Percentiles rank a stretch among this genome's conserved stretches.
These are phyloP conservation scores for Aphaenogaster rudis DNA, from an alignment of 1,140 invertebrate genomes.

Conservation along the genomic window DNA sequence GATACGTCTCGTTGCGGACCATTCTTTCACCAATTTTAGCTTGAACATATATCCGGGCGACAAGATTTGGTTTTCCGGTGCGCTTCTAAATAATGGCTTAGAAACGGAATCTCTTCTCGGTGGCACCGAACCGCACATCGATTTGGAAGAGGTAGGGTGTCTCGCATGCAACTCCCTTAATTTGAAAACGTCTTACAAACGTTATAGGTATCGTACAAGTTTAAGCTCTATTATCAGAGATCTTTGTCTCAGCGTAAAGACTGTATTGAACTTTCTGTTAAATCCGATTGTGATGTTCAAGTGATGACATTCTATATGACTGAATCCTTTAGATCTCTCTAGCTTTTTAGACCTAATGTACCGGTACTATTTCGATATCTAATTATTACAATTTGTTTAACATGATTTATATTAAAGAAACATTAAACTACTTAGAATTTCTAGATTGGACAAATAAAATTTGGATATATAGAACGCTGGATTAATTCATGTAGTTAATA, in stretches of 20 bases:
- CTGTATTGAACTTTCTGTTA: constrained; percentile 91
- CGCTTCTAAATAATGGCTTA: constrained; percentile 83
- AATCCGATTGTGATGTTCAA: constrained; percentile 93
- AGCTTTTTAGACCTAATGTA: constrained; percentile 22
- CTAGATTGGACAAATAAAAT: constrained; percentile 14
- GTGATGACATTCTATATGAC: constrained; percentile 80
- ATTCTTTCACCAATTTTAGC: constrained; percentile 92
- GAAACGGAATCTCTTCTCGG: constrained; percentile 87
- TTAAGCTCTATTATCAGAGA: constrained; percentile 87
- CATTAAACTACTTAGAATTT: background rate
- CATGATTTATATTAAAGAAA: background rate
- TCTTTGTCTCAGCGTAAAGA: constrained; percentile 90
- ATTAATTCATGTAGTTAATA: constrained; percentile 12
- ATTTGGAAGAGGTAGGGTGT: constrained; percentile 90
- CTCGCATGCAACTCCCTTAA: constrained; percentile 89
- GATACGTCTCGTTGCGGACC: constrained; percentile 88
- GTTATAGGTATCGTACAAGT: constrained; percentile 84
- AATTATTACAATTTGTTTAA: background rate
- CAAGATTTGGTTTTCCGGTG: constrained; percentile 91
- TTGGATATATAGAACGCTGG: background rate
- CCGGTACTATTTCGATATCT: background rate
- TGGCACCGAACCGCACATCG: constrained; percentile 87
- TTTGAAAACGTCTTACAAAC: constrained; percentile 86
- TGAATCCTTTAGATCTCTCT: constrained; percentile 29
- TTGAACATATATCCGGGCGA: constrained; percentile 89